Evolutionary conservation across 2,797 vertebrate species (phyloP), one percentile per base, ranked within the genome.

Genomic region (Lepidocolaptes lacrymiger): DNA sequence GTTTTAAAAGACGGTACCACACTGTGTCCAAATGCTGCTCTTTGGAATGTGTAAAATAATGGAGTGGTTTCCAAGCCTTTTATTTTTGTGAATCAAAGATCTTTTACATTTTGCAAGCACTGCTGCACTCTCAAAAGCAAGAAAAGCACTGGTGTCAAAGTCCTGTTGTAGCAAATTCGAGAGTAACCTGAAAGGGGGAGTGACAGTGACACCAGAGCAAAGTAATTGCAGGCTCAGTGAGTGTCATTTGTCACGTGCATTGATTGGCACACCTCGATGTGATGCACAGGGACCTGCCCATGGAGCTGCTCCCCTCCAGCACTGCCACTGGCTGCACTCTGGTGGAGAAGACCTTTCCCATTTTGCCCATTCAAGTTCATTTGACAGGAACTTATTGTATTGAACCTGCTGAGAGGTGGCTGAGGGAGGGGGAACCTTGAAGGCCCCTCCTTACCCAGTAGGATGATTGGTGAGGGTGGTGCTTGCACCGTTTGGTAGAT

Each of bases 401-500:
- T 74, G 74, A 14, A 12, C 1, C 0, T 7, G 23, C 36, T 34
- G 48, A 43, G 61, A 30, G 41, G 69, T 24, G 67, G 52, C 87
- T 59, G 54, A 16, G 37, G 49, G 43, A 3, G 5, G 30, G 54
- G 41, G 16, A 68, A 1, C 14, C 32, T 36, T 20, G 58, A 20
- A 32, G 16, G 7, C 37, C 36, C 10, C 5, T 14, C 8, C 10
- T 2, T 9, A 12, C 15, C 44, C 54, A 19, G 34, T 17, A 10
- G 39, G 27, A 9, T 6, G 14, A 1, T 6, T 12, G 52, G 2
- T 48, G 43, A 5, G 14, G 6, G 22, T 0, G 32, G 16, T 6
- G 2, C 32, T 39, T 21, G 34, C 17, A 2, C 1, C 21, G 37
- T n/a, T 43, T 7, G 28, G 21, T 7, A 1, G 12, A 0, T 8